Percentiles rank a stretch among this genome's conserved stretches.
These are phyloP conservation scores for Chromis chromis DNA, from an alignment of 2,797 vertebrate genomes.

Conservation along the genomic window DNA sequence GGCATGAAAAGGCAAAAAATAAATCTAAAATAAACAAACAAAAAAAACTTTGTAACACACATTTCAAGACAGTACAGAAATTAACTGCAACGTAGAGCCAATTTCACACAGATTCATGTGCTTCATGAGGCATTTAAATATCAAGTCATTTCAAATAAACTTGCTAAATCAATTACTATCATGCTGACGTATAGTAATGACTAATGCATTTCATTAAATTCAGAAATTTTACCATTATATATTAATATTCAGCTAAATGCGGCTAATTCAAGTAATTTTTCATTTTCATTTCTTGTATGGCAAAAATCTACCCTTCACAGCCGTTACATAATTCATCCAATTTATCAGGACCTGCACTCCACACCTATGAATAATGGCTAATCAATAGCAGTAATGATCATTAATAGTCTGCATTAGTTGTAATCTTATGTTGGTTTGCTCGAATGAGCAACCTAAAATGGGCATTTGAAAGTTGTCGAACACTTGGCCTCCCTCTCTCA, in stretches of 20 bases:
- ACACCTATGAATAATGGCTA: constrained; percentile 69
- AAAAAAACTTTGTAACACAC: neutral
- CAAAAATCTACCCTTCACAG: constrained; percentile 43
- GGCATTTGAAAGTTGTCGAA: constrained; percentile 47
- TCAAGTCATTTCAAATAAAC: constrained; percentile 17
- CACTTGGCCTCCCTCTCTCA: neutral
- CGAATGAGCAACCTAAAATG: constrained; percentile 65
- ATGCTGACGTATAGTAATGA: neutral
- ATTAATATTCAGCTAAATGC: constrained; percentile 30
- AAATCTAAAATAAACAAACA: no score
- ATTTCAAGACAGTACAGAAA: neutral
- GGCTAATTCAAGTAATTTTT: constrained; percentile 44
- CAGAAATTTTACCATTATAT: constrained; percentile 23
- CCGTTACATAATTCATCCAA: constrained; percentile 61
- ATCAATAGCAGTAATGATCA: constrained; percentile 79
- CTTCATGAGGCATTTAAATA: constrained; percentile 11
- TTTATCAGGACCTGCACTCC: constrained; percentile 52
- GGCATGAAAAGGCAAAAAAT: no score
- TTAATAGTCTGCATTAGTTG: constrained; percentile 73
- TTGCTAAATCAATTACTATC: constrained; percentile 13
- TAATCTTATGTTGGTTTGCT: constrained; percentile 61
- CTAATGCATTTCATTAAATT: constrained; percentile 25
- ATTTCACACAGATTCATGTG: neutral
- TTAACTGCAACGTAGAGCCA: neutral
- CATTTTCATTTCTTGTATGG: constrained; percentile 19